Evolutionary conservation across 2,797 vertebrate genomes (phyloP), one percentile per base, ranked within the genome.

Genomic region (Melopsittacus undulatus): DNA sequence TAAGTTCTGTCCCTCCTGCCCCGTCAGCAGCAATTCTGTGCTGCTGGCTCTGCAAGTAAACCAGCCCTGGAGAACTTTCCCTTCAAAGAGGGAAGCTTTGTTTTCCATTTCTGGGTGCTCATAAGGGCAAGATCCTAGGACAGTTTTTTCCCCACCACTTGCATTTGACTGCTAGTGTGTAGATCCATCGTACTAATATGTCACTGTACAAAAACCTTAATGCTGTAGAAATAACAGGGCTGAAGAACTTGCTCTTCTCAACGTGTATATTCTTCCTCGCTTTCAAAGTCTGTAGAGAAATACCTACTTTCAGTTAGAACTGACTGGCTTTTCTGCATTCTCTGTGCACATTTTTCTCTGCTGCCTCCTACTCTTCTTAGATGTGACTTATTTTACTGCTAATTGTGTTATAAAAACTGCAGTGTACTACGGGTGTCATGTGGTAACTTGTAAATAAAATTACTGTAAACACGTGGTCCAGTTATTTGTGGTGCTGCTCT

Each of bases 401-500:
- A 76, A 83, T 73, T 70, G 79, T 94, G 95, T 94, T 91, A 90
- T 16, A 76, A 73, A 84, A 83, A 17, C 85, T 92, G 95, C 95
- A 79, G 85, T 91, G 85, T 90, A 90, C 77, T 94, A 43, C 91
- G 96, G 91, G 85, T 92, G 91, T 94, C 85, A 49, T 95, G 52
- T 86, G 83, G 87, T 90, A 94, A 96, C 80, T 89, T 96, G 92
- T 90, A 92, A 96, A 97, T 96, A 95, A 96, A 97, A 91, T 67
- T 45, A n/a, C 87, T 83, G 74, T 82, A 76, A 96, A 91, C 11
- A 40, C 74, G 81, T 5, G 26, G 85, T 52, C 38, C 70, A 88
- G 73, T 81, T 73, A 73, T 91, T 87, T 76, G 94, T 94, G 92
- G 79, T 95, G 89, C 87, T 91, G 87, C 80, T 95, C 80, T 93